Evolutionary conservation across 1,140 invertebrate genomes (phyloP).

Genomic region (Goniozus legneri): DNA sequence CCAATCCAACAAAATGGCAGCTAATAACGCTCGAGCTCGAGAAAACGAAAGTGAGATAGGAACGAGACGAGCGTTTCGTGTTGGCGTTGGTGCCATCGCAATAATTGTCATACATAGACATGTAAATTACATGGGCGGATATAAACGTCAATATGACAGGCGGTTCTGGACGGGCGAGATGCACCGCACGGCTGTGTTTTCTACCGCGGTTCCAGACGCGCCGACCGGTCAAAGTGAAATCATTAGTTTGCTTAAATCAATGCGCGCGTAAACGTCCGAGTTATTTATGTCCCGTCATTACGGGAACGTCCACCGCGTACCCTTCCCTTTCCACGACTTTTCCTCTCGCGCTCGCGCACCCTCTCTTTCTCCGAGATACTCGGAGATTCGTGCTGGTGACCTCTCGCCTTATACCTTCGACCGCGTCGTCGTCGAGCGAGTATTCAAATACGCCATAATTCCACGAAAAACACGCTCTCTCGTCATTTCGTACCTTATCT

Average conservation of each 20-base stretch:
- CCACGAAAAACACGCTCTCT: too few species aligned
- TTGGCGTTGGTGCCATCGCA: constrained; percentile 17
- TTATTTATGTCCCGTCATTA: constrained; percentile 56
- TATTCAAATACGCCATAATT: too few species aligned
- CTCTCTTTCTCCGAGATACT: neutral
- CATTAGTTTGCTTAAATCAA: constrained; percentile 58
- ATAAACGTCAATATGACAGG: constrained; percentile 55
- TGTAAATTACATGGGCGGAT: constrained; percentile 50
- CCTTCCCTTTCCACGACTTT: constrained; percentile 21
- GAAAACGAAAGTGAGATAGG: too few species aligned
- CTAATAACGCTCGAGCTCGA: constrained; percentile 18
- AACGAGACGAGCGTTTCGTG: too few species aligned
- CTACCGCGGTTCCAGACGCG: constrained; percentile 30
- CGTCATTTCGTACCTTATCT: too few species aligned
- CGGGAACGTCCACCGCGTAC: constrained; percentile 44
- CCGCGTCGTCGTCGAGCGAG: too few species aligned
- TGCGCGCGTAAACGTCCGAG: constrained; percentile 54
- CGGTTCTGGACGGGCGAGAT: constrained; percentile 12
- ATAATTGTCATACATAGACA: constrained; percentile 52
- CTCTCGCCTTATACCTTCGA: neutral
- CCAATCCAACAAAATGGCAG: constrained; percentile 12
- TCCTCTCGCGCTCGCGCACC: constrained; percentile 19
- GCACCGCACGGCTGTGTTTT: constrained; percentile 34
- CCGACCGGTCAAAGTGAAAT: constrained; percentile 54
- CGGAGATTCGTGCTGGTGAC: neutral